Percentiles rank a stretch among this genome's conserved stretches.
Conservation (phyloP, 37 sponge, comb jelly and placozoan genomes). For the Crambe crambe region DNA sequence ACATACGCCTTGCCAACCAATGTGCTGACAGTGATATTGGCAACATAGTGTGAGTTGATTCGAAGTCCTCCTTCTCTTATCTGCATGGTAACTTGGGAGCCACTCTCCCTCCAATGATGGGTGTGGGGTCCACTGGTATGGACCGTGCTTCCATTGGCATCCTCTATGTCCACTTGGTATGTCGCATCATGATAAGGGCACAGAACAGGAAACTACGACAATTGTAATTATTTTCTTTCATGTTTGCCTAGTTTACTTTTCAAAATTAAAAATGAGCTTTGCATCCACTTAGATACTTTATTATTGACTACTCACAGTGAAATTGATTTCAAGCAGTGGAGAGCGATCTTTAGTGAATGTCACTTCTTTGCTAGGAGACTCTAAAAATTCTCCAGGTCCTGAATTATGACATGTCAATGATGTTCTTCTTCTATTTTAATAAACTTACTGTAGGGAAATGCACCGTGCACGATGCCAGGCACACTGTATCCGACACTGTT, state of each 20-base stretch:
- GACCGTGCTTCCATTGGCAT: not conserved
- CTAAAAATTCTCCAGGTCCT: not conserved
- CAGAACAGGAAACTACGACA: not conserved
- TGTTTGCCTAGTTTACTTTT: too few relatives aligned
- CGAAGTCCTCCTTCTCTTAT: not conserved
- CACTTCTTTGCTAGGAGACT: not conserved
- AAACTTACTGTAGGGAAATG: constrained; percentile 1
- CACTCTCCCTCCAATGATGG: not conserved
- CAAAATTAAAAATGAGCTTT: too few relatives aligned
- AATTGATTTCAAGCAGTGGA: not conserved
- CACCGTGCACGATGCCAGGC: not conserved
- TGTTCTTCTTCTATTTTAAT: not conserved
- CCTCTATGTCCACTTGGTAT: not conserved
- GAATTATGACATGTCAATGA: too few relatives aligned
- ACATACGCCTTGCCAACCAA: not conserved
- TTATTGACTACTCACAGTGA: not conserved
- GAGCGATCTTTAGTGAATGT: not conserved
- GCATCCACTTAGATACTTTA: too few relatives aligned
- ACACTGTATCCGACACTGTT: constrained; percentile 1
- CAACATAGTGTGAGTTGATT: not conserved
- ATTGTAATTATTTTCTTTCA: not conserved
- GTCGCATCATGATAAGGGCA: not conserved
- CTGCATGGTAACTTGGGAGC: not conserved
- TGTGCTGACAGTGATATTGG: not conserved
- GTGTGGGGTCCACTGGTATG: not conserved